Evolutionary conservation across 64 coral and sea anemone species (phyloP), one percentile per base, ranked within the genome.

Genomic region (Orbicella faveolata): DNA sequence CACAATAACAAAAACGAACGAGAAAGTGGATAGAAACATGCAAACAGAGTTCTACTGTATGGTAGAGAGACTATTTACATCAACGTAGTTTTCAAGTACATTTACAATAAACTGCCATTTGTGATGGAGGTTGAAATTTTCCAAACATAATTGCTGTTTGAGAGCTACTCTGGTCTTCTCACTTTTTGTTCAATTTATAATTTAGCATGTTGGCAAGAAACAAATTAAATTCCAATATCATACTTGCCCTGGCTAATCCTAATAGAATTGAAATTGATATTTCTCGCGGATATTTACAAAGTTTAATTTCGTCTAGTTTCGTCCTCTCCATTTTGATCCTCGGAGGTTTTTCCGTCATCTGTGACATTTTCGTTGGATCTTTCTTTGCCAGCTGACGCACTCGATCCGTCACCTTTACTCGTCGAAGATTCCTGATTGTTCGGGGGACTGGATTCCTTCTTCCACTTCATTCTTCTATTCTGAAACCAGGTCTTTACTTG

Each of bases 401-500:
- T 52, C 4, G 65, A n/a, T 23, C 66, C 82, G 9, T 85, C 64
- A 17, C 18, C 21, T 85, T 53, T 72, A 73, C 34, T 72, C 36
- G 80, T 34, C 11, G 62, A 67, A 0, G 37, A 39, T 21, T 85
- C 64, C 18, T 85, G 63, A 17, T 7, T 67, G 39, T n/a, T 72
- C 23, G 4, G 18, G 18, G 62, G 64, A 44, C 36, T 72, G 8
- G 82, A 72, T 74, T 92, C 90, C 25, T 92, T 92, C 36, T 92
- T 92, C 90, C 90, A 92, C 69, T 92, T 92, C 90, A 92, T 92
- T 34, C 90, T 34, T 36, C 90, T 76, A 19, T 92, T 92, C 66
- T 92, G 90, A 48, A 92, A 92, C 90, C 90, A 92, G 25, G 90
- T 92, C 79, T 92, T 92, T 0, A 92, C 90, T 48, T 92, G 90